Conservation (phyloP, 2,797 vertebrate species). For the Acanthornis magna region DNA sequence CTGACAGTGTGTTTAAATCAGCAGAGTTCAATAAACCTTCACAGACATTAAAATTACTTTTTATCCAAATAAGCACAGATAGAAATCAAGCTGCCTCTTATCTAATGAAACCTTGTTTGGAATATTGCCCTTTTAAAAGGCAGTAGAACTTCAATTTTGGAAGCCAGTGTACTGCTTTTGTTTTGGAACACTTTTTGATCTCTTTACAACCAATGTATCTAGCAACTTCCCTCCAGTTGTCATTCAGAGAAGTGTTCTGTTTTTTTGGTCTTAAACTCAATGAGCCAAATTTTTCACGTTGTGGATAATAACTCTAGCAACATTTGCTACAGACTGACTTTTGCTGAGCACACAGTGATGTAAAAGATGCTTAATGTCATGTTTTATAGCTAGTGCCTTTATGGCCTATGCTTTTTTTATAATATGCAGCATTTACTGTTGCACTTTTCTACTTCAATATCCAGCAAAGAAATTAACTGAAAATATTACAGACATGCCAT, state of each 20-base stretch:
- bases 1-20: constrained; percentile 14
- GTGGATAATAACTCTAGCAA: not conserved
- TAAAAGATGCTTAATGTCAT: constrained; percentile 18
- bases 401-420: not conserved
- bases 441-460: constrained; percentile 20
- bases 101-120: not conserved
- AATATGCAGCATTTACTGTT: not conserved
- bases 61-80: not conserved
- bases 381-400: constrained; percentile 44
- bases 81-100: not conserved
- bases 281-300: not conserved
- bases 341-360: not conserved
- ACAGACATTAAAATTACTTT: constrained; percentile 13
- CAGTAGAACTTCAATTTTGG: not conserved
- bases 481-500: not conserved
- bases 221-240: not conserved
- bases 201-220: not conserved
- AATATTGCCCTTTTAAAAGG: not conserved
- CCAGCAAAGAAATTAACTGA: constrained; percentile 31
- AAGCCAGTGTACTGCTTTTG: not conserved
- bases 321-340: constrained; percentile 6
- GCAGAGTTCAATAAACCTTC: not conserved
- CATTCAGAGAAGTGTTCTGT: not conserved
- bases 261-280: constrained; percentile 27
- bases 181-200: not conserved